Base-by-base conservation (phyloP, 2,797 vertebrate genomes). In the Alauda arvensis region DNA sequence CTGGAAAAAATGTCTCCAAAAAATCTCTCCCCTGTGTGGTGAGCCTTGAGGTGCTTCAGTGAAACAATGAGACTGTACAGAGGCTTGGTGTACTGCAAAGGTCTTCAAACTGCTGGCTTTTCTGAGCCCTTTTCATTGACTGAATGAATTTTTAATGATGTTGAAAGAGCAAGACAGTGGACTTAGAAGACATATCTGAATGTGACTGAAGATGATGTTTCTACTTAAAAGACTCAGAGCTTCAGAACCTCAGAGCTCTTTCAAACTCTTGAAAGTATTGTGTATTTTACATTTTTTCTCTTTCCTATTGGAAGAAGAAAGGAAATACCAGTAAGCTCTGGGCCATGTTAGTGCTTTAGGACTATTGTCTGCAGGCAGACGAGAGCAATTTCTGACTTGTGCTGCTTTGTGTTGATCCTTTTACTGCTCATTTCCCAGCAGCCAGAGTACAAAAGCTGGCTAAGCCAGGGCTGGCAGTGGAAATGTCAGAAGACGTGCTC, bases 281-380 rank as follows among this genome's bases (percentile, higher is more conserved):
- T 33, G 3, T 45, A 53, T 76, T 78, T 90, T 20, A 37, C 20
- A 10, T 24, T 63, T 82, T 78, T 88, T 20, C 23, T 24, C 63
- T 83, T 74, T 66, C 12, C 26, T 65, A 0, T 34, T 42, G 52
- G 40, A 70, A 56, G 23, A 85, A 71, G 40, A 57, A 86, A 51
- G 20, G 42, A 77, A 87, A 28, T 48, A 42, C 10, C 29, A 52
- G 26, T 24, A 69, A 85, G 37, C 40, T 66, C 17, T 59, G 34
- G 55, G 42, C n/a, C 4, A 0, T 57, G 23, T 19, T 57, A 33
- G 13, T 56, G 4, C 46, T 0, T 68, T 26, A 52, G 66, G 63
- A 39, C 71, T 81, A 16, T 24, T 37, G 61, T 74, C 55, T 1
- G 4, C 26, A 49, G 17, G 45, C 33, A 81, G 70, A 81, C 25